Percentiles rank a stretch among this genome's conserved stretches.
phyloP scores from a whole-genome alignment of 2,797 vertebrate species.

The Hippoglossus hippoglossus region DNA sequence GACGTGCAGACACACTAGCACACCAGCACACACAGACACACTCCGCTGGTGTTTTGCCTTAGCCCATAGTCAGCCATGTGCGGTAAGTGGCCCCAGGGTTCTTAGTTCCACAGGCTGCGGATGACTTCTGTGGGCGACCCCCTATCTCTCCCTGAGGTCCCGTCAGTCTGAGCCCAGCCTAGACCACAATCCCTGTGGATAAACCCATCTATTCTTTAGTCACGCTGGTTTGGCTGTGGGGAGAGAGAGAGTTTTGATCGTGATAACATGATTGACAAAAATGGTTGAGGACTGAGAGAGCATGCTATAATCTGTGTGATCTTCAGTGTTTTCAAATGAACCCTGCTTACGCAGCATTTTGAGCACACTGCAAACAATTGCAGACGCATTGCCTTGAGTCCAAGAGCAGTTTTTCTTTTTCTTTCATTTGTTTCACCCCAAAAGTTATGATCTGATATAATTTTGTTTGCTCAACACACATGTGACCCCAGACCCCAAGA shows the following conservation, averaged over 20 bases:
- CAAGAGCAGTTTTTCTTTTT: conserved; percentile 39
- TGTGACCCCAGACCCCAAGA: conserved; percentile 51
- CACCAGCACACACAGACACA: conserved; percentile 28
- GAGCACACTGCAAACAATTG: conserved; percentile 44
- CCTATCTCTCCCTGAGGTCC: conserved; percentile 76
- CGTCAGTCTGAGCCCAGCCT: conserved; percentile 63
- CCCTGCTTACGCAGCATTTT: conserved; percentile 55
- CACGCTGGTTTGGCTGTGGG: conserved; percentile 66
- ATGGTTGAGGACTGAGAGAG: conserved; percentile 51
- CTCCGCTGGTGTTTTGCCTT: conserved; percentile 49
- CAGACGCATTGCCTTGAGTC: conserved; percentile 18
- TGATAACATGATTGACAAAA: conserved; percentile 73
- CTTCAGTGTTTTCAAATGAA: conserved; percentile 56
- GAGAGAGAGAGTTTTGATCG: conserved; percentile 69
- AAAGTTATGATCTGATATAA: conserved; percentile 44
- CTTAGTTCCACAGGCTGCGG: conserved; percentile 69
- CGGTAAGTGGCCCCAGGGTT: conserved; percentile 55
- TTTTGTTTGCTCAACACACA: conserved; percentile 45
- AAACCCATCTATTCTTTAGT: conserved; percentile 71
- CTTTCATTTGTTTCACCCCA: conserved; percentile 39
- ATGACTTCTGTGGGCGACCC: conserved; percentile 75
- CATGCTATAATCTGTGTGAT: conserved; percentile 62
- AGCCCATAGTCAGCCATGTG: conserved; percentile 62
- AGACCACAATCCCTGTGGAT: conserved; percentile 67
- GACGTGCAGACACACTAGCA: conserved; percentile 23